Percentiles rank a stretch among this genome's conserved stretches.
phyloP scores from a whole-genome alignment of 2,113 vertebrate genomes.

The Cisticola juncidis region DNA sequence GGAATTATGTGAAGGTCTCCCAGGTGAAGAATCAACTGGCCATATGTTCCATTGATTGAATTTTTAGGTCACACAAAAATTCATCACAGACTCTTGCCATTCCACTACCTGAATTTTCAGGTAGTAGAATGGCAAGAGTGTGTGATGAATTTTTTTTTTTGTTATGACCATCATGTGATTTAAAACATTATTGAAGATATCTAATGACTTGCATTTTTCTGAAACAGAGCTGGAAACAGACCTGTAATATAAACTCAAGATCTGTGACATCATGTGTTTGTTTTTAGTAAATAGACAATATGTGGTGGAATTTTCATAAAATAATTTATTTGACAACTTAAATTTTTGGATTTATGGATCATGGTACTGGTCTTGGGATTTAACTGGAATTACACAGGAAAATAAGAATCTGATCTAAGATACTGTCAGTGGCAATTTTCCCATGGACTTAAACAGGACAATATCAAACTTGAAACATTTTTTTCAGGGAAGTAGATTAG shows the following conservation, averaged over 20 bases:
- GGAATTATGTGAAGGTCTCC: not conserved
- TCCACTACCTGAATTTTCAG: not conserved
- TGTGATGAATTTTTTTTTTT: not conserved
- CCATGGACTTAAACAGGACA: not conserved
- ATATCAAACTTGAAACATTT: not conserved
- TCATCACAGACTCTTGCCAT: no score
- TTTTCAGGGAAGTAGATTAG: not conserved
- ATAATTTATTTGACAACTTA: not conserved
- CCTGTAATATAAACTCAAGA: not conserved
- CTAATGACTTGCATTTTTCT: not conserved
- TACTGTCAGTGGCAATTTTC: not conserved
- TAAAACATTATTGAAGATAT: not conserved
- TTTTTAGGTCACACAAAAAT: no score
- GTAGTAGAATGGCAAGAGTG: not conserved
- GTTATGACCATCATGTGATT: not conserved
- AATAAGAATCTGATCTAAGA: not conserved
- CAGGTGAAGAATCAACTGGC: not conserved
- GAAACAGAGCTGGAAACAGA: not conserved
- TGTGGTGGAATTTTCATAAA: not conserved
- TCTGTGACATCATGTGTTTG: not conserved
- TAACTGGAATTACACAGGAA: not conserved
- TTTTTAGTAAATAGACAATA: not conserved
- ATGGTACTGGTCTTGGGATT: not conserved
- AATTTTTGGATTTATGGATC: not conserved
- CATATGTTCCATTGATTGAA: not conserved